Conservation (phyloP, 1,140 invertebrate genomes). For the Tetramorium simillimum region DNA sequence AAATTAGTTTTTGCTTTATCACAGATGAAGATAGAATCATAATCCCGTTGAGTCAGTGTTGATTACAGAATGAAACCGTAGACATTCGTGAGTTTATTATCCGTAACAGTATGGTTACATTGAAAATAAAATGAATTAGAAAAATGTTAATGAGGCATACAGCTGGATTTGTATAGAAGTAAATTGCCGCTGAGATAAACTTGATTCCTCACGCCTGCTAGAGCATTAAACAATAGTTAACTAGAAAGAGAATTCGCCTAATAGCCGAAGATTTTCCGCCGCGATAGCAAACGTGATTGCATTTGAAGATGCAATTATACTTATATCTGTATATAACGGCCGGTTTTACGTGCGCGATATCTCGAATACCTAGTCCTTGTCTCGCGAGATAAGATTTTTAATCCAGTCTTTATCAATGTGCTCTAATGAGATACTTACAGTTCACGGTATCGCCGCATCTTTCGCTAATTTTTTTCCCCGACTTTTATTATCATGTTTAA, state of each 20-base stretch:
- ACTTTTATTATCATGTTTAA: background rate
- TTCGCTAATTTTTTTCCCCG: background rate
- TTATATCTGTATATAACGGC: background rate
- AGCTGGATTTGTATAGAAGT: background rate
- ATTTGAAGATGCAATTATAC: conserved; percentile 27
- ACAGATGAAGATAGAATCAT: conserved; percentile 21
- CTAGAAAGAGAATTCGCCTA: conserved; percentile 28
- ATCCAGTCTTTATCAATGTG: background rate
- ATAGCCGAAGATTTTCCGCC: background rate
- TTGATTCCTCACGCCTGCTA: background rate
- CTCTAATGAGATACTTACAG: conserved; percentile 10
- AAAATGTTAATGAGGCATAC: background rate
- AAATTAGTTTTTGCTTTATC: conserved; percentile 1
- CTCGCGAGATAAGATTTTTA: conserved; percentile 32
- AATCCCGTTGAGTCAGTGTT: background rate
- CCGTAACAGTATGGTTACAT: background rate
- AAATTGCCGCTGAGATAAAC: background rate
- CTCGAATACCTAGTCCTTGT: conserved; percentile 3
- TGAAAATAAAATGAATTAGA: background rate
- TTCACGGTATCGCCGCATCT: background rate
- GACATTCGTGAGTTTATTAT: background rate
- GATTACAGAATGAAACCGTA: background rate
- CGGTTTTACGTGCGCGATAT: conserved; percentile 20
- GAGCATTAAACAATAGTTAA: conserved; percentile 2
- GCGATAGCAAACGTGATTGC: conserved; percentile 29